Conservation (phyloP, 2,888 invertebrate genomes). For the Polymixis lichenea region DNA sequence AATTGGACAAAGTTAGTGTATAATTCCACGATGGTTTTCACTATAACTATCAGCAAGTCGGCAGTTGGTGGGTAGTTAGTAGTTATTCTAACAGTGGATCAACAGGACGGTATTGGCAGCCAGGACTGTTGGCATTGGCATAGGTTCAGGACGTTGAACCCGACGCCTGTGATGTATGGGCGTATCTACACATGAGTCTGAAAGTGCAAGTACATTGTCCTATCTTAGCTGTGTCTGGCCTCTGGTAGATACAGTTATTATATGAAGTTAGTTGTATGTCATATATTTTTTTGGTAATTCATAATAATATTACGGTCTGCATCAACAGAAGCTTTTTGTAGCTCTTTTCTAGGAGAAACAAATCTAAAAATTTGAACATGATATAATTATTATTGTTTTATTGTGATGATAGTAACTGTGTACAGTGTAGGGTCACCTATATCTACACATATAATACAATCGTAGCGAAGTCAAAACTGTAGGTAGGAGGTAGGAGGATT, state of each 20-base stretch:
- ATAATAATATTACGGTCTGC: background rate
- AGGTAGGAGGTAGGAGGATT: no score
- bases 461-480: no score
- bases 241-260: constrained; percentile 14
- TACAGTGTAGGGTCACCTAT: no score
- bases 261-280: background rate
- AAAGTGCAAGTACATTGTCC: constrained; percentile 81
- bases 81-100: constrained; percentile 45
- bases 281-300: background rate
- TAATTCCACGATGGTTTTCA: constrained; percentile 15
- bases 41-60: constrained; percentile 30
- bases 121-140: constrained; percentile 84
- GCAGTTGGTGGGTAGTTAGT: constrained; percentile 31
- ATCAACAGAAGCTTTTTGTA: background rate
- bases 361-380: background rate
- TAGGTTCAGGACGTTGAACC: constrained; percentile 84
- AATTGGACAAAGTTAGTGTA: constrained; percentile 17
- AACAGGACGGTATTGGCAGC: constrained; percentile 75
- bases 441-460: no score
- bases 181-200: constrained; percentile 64
- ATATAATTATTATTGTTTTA: background rate
- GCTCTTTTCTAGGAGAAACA: background rate
- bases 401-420: background rate
- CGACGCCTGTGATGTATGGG: constrained; percentile 70
- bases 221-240: constrained; percentile 46